Conservation (phyloP, 92 coral and sea anemone species). For the Phenganax marumi region DNA sequence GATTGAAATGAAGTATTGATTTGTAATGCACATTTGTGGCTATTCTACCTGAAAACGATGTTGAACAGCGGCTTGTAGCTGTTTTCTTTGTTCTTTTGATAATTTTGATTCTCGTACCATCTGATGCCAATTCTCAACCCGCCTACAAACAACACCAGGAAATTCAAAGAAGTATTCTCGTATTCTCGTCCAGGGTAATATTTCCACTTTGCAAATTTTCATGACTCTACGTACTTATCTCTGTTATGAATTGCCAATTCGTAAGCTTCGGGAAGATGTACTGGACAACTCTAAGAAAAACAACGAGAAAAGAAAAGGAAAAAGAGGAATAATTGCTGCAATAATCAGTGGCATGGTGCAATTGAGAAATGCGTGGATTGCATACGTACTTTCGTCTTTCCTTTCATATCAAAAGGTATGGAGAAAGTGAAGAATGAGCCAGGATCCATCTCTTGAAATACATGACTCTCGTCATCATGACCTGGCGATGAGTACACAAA, state of each 20-base stretch:
- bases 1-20: neutral
- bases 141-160: neutral
- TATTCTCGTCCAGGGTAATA: neutral
- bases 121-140: conserved; percentile 73
- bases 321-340: too few relatives aligned
- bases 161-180: neutral
- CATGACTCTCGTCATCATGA: conserved; percentile 42
- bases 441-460: conserved; percentile 66
- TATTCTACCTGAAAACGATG: conserved; percentile 89
- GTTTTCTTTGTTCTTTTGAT: conserved; percentile 68
- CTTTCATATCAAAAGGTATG: conserved; percentile 91
- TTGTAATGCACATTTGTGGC: too few relatives aligned
- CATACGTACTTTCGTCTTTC: conserved; percentile 83
- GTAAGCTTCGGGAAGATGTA: conserved; percentile 77
- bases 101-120: conserved; percentile 74
- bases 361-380: neutral
- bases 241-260: conserved; percentile 76
- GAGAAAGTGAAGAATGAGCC: conserved; percentile 82
- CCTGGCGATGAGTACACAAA: conserved; percentile 11
- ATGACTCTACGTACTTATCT: conserved; percentile 64
- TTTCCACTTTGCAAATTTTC: neutral
- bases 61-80: conserved; percentile 86
- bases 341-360: neutral
- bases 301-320: neutral
- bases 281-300: conserved; percentile 69